Evolutionary conservation across 2,888 invertebrate genomes (phyloP), one percentile per base, ranked within the genome.

Genomic region (Scaptomyza cyrtandrae): DNA sequence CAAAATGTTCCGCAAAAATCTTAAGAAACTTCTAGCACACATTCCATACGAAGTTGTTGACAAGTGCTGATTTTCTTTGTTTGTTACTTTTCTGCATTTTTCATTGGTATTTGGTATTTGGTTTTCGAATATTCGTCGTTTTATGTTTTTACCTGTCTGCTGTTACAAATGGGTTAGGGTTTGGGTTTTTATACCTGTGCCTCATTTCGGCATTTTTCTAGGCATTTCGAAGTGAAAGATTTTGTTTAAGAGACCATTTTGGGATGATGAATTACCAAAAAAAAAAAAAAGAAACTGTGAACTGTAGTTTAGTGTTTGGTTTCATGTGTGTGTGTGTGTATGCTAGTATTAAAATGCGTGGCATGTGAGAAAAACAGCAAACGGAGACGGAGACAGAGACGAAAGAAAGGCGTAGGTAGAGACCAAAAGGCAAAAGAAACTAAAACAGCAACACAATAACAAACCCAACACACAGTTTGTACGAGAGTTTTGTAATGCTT

Each of bases 291-390:
- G 50, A 37, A 39, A 37, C 35, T 50, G n/a, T 35, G 11, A 24
- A 37, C 19, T 56, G 37, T 62, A 48, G 75, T 62, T 57, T 35
- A 60, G 68, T 64, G 43, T 63, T 58, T 5, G 64, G 55, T 69
- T 68, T 65, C 80, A 79, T 53, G 59, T 39, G 33, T 0, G 33
- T 35, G 35, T 24, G 24, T 24, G 24, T 37, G 37, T 37, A n/a
- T 37, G 31, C 19, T 19, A 19, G 49, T 33, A 19, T n/a, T 16
- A 35, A 49, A 49, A 19, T 50, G 49, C 78, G 85, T 75, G 81
- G 87, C 84, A 86, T 85, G 87, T 87, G 87, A 79, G 89, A 81
- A 64, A 84, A 87, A 72, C 80, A 60, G 71, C 81, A 62, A 60
- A 63, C 46, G 41, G 13, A 55, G 55, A 54, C 50, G 39, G 37